Evolutionary conservation across 2,888 invertebrate genomes (phyloP).

Genomic region (Cryptops parisi): DNA sequence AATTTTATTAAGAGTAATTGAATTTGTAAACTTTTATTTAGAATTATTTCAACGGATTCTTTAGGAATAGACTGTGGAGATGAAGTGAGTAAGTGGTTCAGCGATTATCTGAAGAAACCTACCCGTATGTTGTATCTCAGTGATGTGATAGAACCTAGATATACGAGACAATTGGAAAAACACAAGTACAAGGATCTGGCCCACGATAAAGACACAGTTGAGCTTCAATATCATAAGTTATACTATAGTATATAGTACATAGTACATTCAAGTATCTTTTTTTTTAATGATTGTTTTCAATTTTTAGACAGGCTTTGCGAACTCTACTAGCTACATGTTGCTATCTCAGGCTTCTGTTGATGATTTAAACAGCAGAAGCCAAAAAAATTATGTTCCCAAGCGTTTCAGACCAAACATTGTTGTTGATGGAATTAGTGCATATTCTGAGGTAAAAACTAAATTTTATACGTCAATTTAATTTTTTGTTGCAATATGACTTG

Average conservation of each 20-base stretch:
- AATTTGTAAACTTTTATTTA: neutral
- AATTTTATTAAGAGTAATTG: too few relatives aligned
- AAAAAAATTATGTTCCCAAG: neutral
- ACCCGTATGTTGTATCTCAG: neutral
- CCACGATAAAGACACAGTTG: too few relatives aligned
- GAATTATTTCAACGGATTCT: neutral
- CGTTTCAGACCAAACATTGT: neutral
- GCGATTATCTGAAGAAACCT: neutral
- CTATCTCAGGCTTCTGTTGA: neutral
- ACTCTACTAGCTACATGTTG: neutral
- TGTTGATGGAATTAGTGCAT: neutral
- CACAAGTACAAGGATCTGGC: too few relatives aligned
- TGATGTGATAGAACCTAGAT: neutral
- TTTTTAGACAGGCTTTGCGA: neutral
- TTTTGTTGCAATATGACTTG: neutral
- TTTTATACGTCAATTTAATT: neutral
- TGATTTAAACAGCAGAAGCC: neutral
- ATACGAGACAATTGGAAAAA: too few relatives aligned
- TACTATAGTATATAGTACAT: too few relatives aligned
- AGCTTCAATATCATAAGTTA: too few relatives aligned
- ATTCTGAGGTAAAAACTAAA: neutral
- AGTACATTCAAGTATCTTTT: too few relatives aligned
- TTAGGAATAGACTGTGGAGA: neutral
- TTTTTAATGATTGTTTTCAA: too few relatives aligned
- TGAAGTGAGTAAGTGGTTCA: neutral